Base-by-base conservation (phyloP, 2,888 invertebrate genomes). In the Salpingus planirostris region DNA sequence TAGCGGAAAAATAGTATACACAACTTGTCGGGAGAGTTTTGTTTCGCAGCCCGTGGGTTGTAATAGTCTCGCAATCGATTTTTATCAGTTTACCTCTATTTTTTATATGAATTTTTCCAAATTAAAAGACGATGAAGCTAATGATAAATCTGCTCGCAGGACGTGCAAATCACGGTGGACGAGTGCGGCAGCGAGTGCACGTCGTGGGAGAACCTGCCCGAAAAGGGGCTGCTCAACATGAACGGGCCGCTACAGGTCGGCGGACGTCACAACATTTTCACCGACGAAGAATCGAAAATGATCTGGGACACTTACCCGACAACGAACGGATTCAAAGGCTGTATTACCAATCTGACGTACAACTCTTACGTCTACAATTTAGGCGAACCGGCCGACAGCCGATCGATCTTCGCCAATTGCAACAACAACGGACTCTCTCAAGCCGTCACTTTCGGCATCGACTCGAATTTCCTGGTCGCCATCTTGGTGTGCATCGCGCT, bases 241-340 rank as follows among this genome's bases (percentile, higher is more conserved):
- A 91, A 92, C 60, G 80, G 87, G 0, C 90, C 92, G 0, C 68
- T 95, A 11, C 93, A 95, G 65, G 61, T 97, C 13, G 87, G 88
- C 13, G 88, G 88, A 3, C 71, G 80, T 0, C 73, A 78, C 22
- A 69, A 78, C 29, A 74, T 82, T 52, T 65, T 87, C 27, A 64
- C 68, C n/a, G 60, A 68, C 13, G 59, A 88, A 14, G 76, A 76
- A 0, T 59, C 67, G 0, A 66, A 71, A 15, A 74, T 78, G 33
- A 74, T 77, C 31, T 89, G 89, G 87, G 66, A 72, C 13, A 68
- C 79, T 49, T 66, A 70, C 3, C 87, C 88, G 2, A 78, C 77
- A 8, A 72, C 70, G 27, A 71, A 71, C 40, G 80, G 82, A 36
- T 92, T 91, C 60, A 70, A 74, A 25, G 97, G 97, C 3, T 97